Conservation (phyloP, 2,888 invertebrate species). For the Cosmia trapezina region DNA sequence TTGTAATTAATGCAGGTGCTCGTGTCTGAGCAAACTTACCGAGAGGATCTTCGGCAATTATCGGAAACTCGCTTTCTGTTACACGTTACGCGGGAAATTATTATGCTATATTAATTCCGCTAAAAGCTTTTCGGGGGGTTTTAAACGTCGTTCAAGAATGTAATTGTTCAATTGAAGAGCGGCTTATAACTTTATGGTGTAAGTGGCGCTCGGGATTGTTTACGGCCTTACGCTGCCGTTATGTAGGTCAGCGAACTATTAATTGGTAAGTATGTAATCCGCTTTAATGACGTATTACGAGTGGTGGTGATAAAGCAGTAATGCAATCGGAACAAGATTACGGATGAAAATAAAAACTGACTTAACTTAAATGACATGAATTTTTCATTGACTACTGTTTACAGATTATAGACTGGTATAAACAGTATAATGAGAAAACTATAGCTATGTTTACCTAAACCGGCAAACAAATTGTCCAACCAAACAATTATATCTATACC, state of each 20-base stretch:
- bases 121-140: constrained; percentile 78
- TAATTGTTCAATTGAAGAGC: constrained; percentile 76
- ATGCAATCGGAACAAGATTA: constrained; percentile 46
- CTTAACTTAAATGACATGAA: not conserved
- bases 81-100: constrained; percentile 80
- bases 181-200: constrained; percentile 71
- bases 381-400: constrained; percentile 1
- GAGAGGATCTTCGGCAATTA: constrained; percentile 82
- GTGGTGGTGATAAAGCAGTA: constrained; percentile 38
- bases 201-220: constrained; percentile 67
- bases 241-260: constrained; percentile 65
- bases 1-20: constrained; percentile 88
- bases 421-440: not conserved
- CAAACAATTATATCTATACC: not conserved
- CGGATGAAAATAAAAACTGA: constrained; percentile 11
- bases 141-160: constrained; percentile 75
- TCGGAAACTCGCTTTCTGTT: constrained; percentile 82
- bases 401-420: not conserved
- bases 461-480: not conserved
- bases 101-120: constrained; percentile 81
- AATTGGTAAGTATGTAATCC: constrained; percentile 58
- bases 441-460: not conserved
- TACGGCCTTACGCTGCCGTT: constrained; percentile 66
- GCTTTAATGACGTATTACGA: constrained; percentile 54
- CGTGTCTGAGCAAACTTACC: constrained; percentile 77